phyloP scores from a whole-genome alignment of 1,140 invertebrate genomes.

The Drosophila paulistorum region DNA sequence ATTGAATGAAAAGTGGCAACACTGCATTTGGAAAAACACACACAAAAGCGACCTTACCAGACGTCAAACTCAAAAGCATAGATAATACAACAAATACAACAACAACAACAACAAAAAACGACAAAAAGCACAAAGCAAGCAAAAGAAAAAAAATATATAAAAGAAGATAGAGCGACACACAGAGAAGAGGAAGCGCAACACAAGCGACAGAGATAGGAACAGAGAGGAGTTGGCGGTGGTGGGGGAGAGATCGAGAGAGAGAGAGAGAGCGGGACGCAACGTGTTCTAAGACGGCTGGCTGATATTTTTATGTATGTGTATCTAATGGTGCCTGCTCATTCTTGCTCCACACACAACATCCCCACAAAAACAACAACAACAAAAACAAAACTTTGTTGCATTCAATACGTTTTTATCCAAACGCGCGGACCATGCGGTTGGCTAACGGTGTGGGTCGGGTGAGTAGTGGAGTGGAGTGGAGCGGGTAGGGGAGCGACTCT shows the following conservation, averaged over 20 bases:
- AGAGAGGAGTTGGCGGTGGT: conserved; percentile 21
- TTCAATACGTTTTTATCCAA: conserved; percentile 4
- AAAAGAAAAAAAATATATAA: conserved; percentile 37
- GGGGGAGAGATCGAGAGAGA: conserved; percentile 29
- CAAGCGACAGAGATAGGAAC: conserved; percentile 8
- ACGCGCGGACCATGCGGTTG: background rate
- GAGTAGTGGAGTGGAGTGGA: no score
- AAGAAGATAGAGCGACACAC: background rate
- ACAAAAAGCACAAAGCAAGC: conserved; percentile 55
- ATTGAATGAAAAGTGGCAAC: conserved; percentile 6
- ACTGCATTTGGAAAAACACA: conserved; percentile 2
- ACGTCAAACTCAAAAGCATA: conserved; percentile 36
- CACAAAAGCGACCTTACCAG: conserved; percentile 9
- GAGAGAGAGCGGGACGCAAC: conserved; percentile 49
- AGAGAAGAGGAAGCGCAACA: background rate
- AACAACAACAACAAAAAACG: conserved; percentile 27
- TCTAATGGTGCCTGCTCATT: conserved; percentile 2
- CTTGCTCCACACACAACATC: background rate
- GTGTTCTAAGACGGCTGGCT: conserved; percentile 41
- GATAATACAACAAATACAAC: conserved; percentile 18
- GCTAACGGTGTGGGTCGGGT: no score
- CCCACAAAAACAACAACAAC: background rate
- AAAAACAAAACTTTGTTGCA: background rate
- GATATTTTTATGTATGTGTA: conserved; percentile 8
- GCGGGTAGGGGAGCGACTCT: background rate